Conservation (phyloP, 1,140 invertebrate genomes). For the Steinernema khuongi region DNA sequence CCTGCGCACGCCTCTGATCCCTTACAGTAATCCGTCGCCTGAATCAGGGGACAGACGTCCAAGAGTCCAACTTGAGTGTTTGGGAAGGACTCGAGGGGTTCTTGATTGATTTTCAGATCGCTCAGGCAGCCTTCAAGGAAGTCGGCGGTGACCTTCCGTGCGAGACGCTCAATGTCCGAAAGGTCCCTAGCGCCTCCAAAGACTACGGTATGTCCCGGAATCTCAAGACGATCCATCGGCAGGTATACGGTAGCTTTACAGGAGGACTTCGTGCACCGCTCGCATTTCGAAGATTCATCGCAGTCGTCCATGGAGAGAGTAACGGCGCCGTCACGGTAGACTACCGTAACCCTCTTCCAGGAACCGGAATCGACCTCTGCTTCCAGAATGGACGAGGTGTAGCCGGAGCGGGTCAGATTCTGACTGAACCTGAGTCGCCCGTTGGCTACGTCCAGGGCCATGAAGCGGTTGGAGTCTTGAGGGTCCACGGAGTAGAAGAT, state of each 20-base stretch:
- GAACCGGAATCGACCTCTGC: neutral
- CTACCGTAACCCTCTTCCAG: neutral
- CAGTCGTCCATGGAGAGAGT: neutral
- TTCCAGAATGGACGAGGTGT: neutral
- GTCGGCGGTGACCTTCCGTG: neutral
- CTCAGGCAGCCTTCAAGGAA: neutral
- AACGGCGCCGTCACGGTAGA: neutral
- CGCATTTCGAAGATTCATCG: neutral
- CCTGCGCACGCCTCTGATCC: conserved; percentile 73
- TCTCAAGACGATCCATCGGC: neutral
- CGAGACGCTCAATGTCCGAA: neutral
- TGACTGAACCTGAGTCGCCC: neutral
- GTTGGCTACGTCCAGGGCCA: neutral
- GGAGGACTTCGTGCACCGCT: neutral
- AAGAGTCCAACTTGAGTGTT: neutral
- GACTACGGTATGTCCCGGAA: neutral
- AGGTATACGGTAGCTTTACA: neutral
- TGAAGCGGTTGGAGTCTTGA: neutral
- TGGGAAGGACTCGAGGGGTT: neutral
- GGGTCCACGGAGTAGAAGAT: neutral
- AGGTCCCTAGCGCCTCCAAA: neutral
- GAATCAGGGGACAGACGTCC: neutral
- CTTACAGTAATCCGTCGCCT: neutral
- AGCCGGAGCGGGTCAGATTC: neutral
- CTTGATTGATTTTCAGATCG: neutral